Evolutionary conservation across 1,140 invertebrate species (phyloP).

Genomic region (Agrypnia vestita): DNA sequence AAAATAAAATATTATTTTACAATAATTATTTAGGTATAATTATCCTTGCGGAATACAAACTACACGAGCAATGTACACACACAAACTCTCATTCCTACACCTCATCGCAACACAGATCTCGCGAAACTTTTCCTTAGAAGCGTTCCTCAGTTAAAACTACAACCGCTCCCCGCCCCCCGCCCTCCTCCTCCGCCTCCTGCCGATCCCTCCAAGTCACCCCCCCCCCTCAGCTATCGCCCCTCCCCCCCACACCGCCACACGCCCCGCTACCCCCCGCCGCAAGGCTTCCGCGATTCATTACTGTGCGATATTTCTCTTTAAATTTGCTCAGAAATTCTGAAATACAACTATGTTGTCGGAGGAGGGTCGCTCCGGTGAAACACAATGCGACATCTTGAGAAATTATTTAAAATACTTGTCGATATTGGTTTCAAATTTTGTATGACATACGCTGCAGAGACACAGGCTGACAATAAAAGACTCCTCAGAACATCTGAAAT

Average conservation of each 20-base stretch:
- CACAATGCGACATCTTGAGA: neutral
- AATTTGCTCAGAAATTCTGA: slow-evolving; percentile 61
- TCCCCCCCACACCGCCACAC: neutral
- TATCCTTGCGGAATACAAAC: no score
- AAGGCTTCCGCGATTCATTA: slow-evolving; percentile 60
- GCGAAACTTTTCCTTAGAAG: slow-evolving; percentile 60
- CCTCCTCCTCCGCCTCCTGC: slow-evolving; percentile 7
- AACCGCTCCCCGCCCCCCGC: slow-evolving; percentile 32
- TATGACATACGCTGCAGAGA: no score
- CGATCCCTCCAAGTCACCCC: neutral
- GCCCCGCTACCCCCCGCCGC: slow-evolving; percentile 3
- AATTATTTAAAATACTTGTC: neutral
- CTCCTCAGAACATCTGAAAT: no score
- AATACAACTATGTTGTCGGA: slow-evolving; percentile 59
- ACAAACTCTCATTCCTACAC: neutral
- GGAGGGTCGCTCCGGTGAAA: neutral
- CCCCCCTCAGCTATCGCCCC: neutral
- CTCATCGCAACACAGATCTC: neutral
- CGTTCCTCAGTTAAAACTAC: slow-evolving; percentile 59
- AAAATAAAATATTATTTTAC: no score
- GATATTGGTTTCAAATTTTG: no score
- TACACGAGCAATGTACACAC: no score
- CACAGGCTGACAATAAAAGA: neutral
- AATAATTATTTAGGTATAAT: no score
- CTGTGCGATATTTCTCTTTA: slow-evolving; percentile 61